These are phyloP conservation scores for Phodopus roborovskii DNA, from an alignment of 2,113 vertebrate genomes.

Conservation along the genomic window DNA sequence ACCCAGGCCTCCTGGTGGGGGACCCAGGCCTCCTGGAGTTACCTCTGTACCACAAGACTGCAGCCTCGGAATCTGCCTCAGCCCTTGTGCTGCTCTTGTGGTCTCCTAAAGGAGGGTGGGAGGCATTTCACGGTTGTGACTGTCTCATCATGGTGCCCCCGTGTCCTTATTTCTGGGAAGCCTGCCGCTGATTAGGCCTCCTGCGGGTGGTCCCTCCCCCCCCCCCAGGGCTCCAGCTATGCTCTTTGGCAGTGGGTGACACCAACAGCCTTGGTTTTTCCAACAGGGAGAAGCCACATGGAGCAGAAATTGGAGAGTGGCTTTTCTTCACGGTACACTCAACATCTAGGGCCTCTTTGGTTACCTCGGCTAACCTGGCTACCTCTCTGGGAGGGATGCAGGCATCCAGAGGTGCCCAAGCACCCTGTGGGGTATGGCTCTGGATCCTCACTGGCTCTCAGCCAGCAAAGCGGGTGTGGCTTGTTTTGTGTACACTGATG, in stretches of 20 bases:
- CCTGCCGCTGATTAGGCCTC: slow-evolving; percentile 62
- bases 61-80: not conserved
- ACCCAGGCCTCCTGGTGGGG: not conserved
- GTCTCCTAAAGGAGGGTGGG: not conserved
- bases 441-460: no score
- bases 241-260: slow-evolving; percentile 23
- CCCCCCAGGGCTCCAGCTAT: not conserved
- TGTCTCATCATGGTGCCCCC: not conserved
- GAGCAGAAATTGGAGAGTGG: slow-evolving; percentile 46
- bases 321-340: slow-evolving; percentile 8
- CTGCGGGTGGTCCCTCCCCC: slow-evolving; percentile 64
- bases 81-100: not conserved
- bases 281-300: slow-evolving; percentile 29
- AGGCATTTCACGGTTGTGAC: slow-evolving; percentile 54
- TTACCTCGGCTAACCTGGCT: not conserved
- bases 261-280: slow-evolving; percentile 56
- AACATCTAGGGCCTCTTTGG: not conserved
- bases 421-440: not conserved
- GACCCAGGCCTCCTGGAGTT: not conserved
- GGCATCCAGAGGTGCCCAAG: not conserved
- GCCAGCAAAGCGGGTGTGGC: not conserved
- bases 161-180: slow-evolving; percentile 15
- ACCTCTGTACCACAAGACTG: not conserved
- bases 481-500: not conserved
- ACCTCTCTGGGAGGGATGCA: not conserved